Percentiles rank a stretch among this genome's conserved stretches.
phyloP scores from a whole-genome alignment of 2,797 vertebrate genomes.

The Chelon auratus region DNA sequence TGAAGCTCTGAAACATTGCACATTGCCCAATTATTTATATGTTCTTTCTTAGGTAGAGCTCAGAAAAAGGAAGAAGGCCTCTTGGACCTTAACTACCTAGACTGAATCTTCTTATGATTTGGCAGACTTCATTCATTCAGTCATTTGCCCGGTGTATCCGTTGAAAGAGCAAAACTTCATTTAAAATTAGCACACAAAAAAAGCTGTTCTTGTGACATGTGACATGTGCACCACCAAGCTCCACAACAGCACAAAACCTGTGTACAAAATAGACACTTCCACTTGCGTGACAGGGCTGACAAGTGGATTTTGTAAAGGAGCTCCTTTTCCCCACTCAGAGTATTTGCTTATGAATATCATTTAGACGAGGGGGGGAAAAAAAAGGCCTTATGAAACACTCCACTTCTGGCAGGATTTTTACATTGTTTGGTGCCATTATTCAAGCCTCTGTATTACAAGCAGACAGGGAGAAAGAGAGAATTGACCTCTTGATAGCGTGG shows the following conservation, averaged over 20 bases:
- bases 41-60: background rate
- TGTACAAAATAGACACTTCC: constrained; percentile 48
- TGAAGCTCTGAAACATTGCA: no score
- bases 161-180: background rate
- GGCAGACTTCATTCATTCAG: no score
- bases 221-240: constrained; percentile 29
- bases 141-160: background rate
- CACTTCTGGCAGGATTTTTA: constrained; percentile 60
- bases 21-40: background rate
- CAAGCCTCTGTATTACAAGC: constrained; percentile 42
- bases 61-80: no score
- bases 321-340: constrained; percentile 41
- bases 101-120: no score
- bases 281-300: constrained; percentile 31
- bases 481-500: constrained; percentile 70
- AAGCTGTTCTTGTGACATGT: constrained; percentile 19
- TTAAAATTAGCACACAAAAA: background rate
- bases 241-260: constrained; percentile 33
- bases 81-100: no score
- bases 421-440: constrained; percentile 59
- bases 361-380: constrained; percentile 14
- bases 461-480: constrained; percentile 63
- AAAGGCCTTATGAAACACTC: constrained; percentile 64
- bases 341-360: constrained; percentile 48
- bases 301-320: constrained; percentile 43